These are phyloP conservation scores for Gila orcuttii DNA, from an alignment of 2,113 vertebrate species.

Conservation along the genomic window DNA sequence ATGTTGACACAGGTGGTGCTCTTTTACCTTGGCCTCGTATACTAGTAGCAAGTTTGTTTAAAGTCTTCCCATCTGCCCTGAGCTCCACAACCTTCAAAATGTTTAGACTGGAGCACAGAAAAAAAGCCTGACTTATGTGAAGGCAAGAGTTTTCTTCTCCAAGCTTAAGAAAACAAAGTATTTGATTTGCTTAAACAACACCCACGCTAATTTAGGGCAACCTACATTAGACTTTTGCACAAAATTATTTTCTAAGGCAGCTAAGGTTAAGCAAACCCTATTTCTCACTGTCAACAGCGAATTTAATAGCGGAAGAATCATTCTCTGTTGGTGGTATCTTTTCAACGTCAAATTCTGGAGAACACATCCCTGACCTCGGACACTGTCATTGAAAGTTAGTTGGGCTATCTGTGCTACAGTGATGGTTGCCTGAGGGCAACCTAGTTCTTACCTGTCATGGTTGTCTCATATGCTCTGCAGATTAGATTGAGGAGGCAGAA, in stretches of 20 bases:
- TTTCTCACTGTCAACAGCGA: neutral
- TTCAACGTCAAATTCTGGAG: conserved; percentile 2
- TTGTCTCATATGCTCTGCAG: conserved; percentile 10
- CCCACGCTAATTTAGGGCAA: conserved; percentile 34
- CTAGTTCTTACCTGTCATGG: neutral
- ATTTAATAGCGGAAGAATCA: conserved; percentile 12
- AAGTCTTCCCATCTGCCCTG: conserved; percentile 29
- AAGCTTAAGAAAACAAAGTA: conserved; percentile 35
- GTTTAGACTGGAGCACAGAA: conserved; percentile 17
- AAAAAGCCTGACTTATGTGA: conserved; percentile 34
- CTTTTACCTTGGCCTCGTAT: conserved; percentile 45
- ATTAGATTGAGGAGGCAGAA: conserved; percentile 17
- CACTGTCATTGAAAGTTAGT: conserved; percentile 11
- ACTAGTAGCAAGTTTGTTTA: conserved; percentile 39
- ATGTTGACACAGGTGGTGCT: conserved; percentile 58
- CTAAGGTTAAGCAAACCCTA: conserved; percentile 50
- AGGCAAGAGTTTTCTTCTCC: conserved; percentile 1
- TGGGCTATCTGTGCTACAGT: neutral
- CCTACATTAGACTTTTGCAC: conserved; percentile 1
- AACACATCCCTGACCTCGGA: conserved; percentile 10
- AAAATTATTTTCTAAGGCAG: conserved; percentile 39
- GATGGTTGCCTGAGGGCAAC: conserved; percentile 23
- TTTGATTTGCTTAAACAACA: conserved; percentile 53
- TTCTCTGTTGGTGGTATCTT: neutral
- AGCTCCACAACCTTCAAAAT: conserved; percentile 36